phyloP scores from a whole-genome alignment of 1,140 invertebrate genomes.

The Megalopta genalis region DNA sequence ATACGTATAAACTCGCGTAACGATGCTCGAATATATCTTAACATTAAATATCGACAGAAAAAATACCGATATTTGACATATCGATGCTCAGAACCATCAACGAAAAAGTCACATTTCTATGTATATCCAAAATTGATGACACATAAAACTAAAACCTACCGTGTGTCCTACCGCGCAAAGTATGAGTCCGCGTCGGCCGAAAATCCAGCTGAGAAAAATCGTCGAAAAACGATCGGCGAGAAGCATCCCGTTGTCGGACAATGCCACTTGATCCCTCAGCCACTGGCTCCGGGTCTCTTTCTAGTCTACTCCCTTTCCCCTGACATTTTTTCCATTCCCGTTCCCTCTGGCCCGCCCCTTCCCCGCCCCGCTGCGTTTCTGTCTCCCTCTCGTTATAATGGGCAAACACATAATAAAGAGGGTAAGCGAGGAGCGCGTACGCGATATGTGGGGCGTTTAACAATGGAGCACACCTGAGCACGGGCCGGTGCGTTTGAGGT shows the following conservation, averaged over 20 bases:
- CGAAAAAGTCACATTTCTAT: too few species aligned
- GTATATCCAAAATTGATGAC: too few species aligned
- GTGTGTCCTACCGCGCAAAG: too few species aligned
- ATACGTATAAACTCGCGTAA: too few species aligned
- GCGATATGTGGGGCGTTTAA: constrained; percentile 72
- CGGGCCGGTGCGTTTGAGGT: constrained; percentile 69
- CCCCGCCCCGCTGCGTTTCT: background rate
- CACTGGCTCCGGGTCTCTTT: constrained; percentile 31
- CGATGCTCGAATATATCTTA: too few species aligned
- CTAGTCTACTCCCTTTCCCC: constrained; percentile 14
- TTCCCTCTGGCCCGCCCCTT: background rate
- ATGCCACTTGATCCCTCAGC: constrained; percentile 61
- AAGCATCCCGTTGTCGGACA: constrained; percentile 26
- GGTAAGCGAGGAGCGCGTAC: constrained; percentile 55
- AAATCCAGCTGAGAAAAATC: background rate
- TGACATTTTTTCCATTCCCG: background rate
- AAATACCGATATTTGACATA: too few species aligned
- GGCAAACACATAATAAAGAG: constrained; percentile 72
- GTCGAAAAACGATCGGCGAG: constrained; percentile 1
- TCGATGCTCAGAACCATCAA: too few species aligned
- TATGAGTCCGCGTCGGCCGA: too few species aligned
- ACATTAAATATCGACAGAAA: too few species aligned
- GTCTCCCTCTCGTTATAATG: constrained; percentile 56
- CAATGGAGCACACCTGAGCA: constrained; percentile 76
- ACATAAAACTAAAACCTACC: too few species aligned